phyloP scores from a whole-genome alignment of 2,113 vertebrate species.

The Gobius niger region DNA sequence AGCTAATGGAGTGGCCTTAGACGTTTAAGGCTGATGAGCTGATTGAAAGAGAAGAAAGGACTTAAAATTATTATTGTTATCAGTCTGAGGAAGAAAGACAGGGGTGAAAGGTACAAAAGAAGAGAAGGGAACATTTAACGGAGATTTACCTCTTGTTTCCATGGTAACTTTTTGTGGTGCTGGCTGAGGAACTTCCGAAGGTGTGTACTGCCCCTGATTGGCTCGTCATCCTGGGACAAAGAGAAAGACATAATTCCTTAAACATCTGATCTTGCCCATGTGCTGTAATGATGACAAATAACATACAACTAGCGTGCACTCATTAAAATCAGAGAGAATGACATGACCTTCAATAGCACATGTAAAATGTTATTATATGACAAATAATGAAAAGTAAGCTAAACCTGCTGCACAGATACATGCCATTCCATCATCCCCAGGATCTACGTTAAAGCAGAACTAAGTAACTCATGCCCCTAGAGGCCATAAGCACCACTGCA shows the following conservation, averaged over 20 bases:
- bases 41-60: constrained; percentile 10
- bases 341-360: too few relatives aligned
- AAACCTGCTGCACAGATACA: too few relatives aligned
- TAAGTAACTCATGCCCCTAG: too few relatives aligned
- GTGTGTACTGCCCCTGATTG: constrained; percentile 55
- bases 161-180: constrained; percentile 75
- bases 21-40: constrained; percentile 19
- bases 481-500: too few relatives aligned
- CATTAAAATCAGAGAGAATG: too few relatives aligned
- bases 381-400: too few relatives aligned
- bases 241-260: neutral
- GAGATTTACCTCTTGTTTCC: constrained; percentile 76
- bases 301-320: too few relatives aligned
- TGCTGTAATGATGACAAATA: too few relatives aligned
- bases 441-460: too few relatives aligned
- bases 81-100: neutral
- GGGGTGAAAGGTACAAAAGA: neutral
- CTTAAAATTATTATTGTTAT: constrained; percentile 11
- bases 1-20: constrained; percentile 4
- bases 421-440: too few relatives aligned
- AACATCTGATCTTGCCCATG: too few relatives aligned
- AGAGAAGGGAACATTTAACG: neutral
- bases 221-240: constrained; percentile 71
- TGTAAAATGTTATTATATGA: too few relatives aligned
- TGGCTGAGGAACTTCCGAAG: constrained; percentile 73